Percentiles rank a stretch among this genome's conserved stretches.
Conservation (phyloP, 2,888 invertebrate species). For the Cheilosia urbana region DNA sequence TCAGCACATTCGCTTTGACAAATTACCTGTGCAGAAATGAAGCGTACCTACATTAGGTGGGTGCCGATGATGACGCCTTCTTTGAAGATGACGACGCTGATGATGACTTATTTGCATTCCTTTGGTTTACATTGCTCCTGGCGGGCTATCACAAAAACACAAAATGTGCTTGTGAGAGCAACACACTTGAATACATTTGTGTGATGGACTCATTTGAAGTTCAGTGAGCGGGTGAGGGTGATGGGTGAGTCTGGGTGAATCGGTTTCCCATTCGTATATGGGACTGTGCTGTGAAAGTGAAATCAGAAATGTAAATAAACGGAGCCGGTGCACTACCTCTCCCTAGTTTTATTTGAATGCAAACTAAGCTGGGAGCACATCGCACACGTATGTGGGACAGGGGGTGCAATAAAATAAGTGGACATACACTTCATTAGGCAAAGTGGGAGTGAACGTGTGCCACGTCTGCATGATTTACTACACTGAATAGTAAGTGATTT, state of each 20-base stretch:
- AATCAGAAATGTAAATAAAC: slow-evolving; percentile 28
- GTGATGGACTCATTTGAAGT: slow-evolving; percentile 42
- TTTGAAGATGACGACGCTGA: slow-evolving; percentile 60
- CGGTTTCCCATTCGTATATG: neutral
- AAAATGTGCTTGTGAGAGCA: neutral
- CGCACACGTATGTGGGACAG: neutral
- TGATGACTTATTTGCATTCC: slow-evolving; percentile 70
- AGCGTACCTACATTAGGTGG: slow-evolving; percentile 14
- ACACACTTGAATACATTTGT: neutral
- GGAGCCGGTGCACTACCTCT: neutral
- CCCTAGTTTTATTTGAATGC: slow-evolving; percentile 17
- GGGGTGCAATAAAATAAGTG: slow-evolving; percentile 8
- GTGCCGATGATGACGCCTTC: slow-evolving; percentile 24
- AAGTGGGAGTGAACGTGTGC: neutral
- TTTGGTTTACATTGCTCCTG: slow-evolving; percentile 37
- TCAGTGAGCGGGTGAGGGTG: neutral
- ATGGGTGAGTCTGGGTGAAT: neutral
- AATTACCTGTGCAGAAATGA: slow-evolving; percentile 53
- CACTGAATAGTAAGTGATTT: neutral
- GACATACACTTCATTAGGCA: slow-evolving; percentile 6
- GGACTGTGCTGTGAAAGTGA: slow-evolving; percentile 26
- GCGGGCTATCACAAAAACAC: slow-evolving; percentile 4
- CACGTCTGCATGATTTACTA: neutral
- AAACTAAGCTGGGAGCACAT: neutral
- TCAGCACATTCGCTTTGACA: slow-evolving; percentile 62